Percentiles rank a stretch among this genome's conserved stretches.
These are phyloP conservation scores for Salticus scenicus DNA, from an alignment of 2,888 invertebrate genomes.

Conservation along the genomic window DNA sequence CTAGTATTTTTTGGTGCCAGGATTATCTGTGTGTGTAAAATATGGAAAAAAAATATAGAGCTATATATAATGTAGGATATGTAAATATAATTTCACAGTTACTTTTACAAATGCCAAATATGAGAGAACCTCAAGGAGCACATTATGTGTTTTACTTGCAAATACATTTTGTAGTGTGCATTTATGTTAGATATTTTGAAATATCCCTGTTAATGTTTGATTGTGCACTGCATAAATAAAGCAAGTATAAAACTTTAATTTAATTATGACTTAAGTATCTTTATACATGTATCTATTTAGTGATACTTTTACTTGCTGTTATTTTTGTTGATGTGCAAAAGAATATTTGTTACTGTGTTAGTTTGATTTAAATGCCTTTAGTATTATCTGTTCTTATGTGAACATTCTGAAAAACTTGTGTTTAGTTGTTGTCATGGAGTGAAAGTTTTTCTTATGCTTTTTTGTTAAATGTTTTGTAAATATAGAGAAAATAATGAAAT, in stretches of 20 bases:
- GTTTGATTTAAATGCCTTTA: slow-evolving; percentile 55
- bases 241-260: slow-evolving; percentile 48
- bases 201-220: slow-evolving; percentile 64
- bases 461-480: slow-evolving; percentile 51
- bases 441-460: slow-evolving; percentile 47
- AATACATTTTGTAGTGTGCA: slow-evolving; percentile 61
- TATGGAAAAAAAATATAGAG: slow-evolving; percentile 44
- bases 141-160: slow-evolving; percentile 67
- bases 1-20: slow-evolving; percentile 66
- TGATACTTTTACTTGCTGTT: slow-evolving; percentile 49
- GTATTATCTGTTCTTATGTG: slow-evolving; percentile 59
- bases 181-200: slow-evolving; percentile 64
- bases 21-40: slow-evolving; percentile 58
- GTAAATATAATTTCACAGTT: slow-evolving; percentile 69
- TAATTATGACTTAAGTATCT: slow-evolving; percentile 26
- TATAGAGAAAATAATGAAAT: slow-evolving; percentile 13
- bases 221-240: slow-evolving; percentile 46
- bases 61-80: slow-evolving; percentile 63
- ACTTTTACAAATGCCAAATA: slow-evolving; percentile 68
- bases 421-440: slow-evolving; percentile 53
- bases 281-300: slow-evolving; percentile 21
- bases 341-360: slow-evolving; percentile 32
- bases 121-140: slow-evolving; percentile 67
- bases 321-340: slow-evolving; percentile 27
- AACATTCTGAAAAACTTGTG: slow-evolving; percentile 26